Percentiles rank a stretch among this genome's conserved stretches.
phyloP scores from a whole-genome alignment of 2,797 vertebrate genomes.

The Vireo griseus region DNA sequence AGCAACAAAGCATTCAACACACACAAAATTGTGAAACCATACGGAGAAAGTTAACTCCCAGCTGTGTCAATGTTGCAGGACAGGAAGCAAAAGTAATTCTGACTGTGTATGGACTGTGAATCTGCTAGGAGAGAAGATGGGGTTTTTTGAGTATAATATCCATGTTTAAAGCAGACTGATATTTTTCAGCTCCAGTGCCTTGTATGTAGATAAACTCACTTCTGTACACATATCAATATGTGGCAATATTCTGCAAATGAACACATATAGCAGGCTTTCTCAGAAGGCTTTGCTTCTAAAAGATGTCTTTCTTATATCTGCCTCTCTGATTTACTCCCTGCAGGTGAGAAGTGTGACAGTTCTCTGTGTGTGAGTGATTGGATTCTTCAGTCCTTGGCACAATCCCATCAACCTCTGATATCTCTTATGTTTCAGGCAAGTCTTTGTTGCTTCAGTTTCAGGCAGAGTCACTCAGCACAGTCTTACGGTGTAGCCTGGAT shows the following conservation, averaged over 20 bases:
- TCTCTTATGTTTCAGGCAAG: not conserved
- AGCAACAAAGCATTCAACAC: not conserved
- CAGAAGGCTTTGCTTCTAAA: not conserved
- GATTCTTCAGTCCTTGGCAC: conserved; percentile 22
- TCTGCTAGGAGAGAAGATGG: not conserved
- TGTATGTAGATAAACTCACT: not conserved
- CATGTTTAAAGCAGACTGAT: not conserved
- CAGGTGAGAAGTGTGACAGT: conserved; percentile 22
- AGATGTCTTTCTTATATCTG: not conserved
- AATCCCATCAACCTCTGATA: not conserved
- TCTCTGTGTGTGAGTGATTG: not conserved
- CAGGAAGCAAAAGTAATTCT: not conserved
- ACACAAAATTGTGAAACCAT: not conserved
- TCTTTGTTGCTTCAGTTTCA: not conserved
- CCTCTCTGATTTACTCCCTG: conserved; percentile 1
- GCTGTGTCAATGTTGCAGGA: not conserved
- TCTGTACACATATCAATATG: not conserved
- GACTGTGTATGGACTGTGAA: not conserved
- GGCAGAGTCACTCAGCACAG: not conserved
- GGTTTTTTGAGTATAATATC: not conserved
- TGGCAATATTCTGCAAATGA: not conserved
- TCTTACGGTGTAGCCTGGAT: not conserved
- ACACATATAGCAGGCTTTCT: not conserved
- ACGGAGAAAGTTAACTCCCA: not conserved
- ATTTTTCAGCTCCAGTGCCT: conserved; percentile 1